These are phyloP conservation scores for Dryocosmus kuriphilus DNA, from an alignment of 2,888 invertebrate species.

Conservation along the genomic window DNA sequence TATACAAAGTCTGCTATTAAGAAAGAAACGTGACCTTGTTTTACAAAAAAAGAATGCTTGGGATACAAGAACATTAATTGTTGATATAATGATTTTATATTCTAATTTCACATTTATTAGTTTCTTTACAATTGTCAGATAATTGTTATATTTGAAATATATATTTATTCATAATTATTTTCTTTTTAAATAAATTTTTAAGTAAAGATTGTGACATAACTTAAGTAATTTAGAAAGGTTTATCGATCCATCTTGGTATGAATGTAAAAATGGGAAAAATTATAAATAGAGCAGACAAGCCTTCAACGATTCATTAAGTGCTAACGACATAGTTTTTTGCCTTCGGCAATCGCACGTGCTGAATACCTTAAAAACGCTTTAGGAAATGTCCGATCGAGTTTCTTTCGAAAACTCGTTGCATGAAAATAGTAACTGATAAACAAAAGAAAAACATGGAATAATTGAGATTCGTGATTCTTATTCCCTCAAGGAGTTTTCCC, in stretches of 20 bases:
- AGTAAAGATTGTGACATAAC: not conserved
- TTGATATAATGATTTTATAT: too few species aligned
- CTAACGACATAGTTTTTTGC: not conserved
- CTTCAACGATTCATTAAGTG: conserved; percentile 2
- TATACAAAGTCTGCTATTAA: too few species aligned
- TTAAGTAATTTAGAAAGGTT: not conserved
- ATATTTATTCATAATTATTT: too few species aligned
- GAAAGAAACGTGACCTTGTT: too few species aligned
- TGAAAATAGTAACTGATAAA: not conserved
- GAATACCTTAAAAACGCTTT: not conserved
- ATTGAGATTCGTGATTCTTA: not conserved
- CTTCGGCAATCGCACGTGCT: conserved; percentile 17
- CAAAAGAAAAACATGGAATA: not conserved
- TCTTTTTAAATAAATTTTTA: too few species aligned
- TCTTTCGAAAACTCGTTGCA: conserved; percentile 13
- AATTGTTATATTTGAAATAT: too few species aligned
- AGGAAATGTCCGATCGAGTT: not conserved
- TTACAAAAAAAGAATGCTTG: too few species aligned
- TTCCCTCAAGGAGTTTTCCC: too few species aligned
- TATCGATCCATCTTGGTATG: not conserved
- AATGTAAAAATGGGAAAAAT: conserved; percentile 4
- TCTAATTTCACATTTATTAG: too few species aligned
- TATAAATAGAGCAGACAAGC: not conserved
- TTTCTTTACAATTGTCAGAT: too few species aligned
- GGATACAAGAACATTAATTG: too few species aligned